Evolutionary conservation across 2,888 invertebrate genomes (phyloP).

Genomic region (Keiferia lycopersicella): DNA sequence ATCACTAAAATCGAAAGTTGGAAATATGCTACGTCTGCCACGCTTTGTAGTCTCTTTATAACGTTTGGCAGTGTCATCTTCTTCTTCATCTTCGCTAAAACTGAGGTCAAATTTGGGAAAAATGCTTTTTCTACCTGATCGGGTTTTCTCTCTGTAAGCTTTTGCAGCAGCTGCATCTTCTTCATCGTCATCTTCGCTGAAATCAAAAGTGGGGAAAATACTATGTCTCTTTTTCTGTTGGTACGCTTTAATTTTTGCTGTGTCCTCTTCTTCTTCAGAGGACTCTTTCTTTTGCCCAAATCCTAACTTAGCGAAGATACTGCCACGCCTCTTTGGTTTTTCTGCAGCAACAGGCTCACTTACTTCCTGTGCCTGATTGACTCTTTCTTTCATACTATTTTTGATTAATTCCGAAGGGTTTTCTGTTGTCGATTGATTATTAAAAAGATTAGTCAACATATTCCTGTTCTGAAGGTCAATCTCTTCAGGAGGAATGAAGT

Average conservation of each 20-base stretch:
- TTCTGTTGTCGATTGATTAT: slow-evolving; percentile 61
- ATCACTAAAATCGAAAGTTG: slow-evolving; percentile 66
- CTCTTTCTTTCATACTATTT: slow-evolving; percentile 62
- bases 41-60: slow-evolving; percentile 68
- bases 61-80: slow-evolving; percentile 57
- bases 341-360: slow-evolving; percentile 50
- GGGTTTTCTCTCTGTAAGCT: slow-evolving; percentile 64
- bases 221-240: slow-evolving; percentile 67
- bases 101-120: slow-evolving; percentile 72
- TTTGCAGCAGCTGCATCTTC: slow-evolving; percentile 51
- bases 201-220: slow-evolving; percentile 69
- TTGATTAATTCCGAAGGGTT: slow-evolving; percentile 63
- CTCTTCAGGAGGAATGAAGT: slow-evolving; percentile 39
- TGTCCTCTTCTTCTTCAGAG: slow-evolving; percentile 70
- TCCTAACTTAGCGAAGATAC: slow-evolving; percentile 55
- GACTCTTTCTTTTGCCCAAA: slow-evolving; percentile 46
- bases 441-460: slow-evolving; percentile 59
- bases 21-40: slow-evolving; percentile 71
- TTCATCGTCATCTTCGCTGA: slow-evolving; percentile 51
- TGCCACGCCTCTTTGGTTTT: slow-evolving; percentile 58
- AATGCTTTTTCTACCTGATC: slow-evolving; percentile 65
- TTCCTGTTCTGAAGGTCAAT: slow-evolving; percentile 34
- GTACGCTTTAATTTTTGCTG: slow-evolving; percentile 50
- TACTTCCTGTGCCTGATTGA: slow-evolving; percentile 51
- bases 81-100: slow-evolving; percentile 51